phyloP scores from a whole-genome alignment of 2,113 vertebrate genomes.

The Leucosticte australis region DNA sequence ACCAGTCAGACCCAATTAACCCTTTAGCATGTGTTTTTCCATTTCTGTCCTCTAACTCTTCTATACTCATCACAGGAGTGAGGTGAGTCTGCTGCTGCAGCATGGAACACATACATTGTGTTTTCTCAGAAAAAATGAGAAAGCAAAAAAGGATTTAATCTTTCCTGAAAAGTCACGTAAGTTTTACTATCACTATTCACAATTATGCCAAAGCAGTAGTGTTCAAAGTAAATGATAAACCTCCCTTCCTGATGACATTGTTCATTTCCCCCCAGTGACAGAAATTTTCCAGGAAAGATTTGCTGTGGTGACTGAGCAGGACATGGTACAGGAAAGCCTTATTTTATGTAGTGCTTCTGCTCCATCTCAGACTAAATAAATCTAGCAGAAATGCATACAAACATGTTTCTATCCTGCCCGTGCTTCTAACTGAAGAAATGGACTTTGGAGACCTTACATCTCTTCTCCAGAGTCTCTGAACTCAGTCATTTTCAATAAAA shows the following conservation, averaged over 20 bases:
- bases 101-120: not conserved
- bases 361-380: not conserved
- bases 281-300: not conserved
- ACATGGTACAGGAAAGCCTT: not conserved
- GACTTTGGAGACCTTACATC: not conserved
- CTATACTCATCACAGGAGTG: not conserved
- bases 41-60: not conserved
- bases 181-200: not conserved
- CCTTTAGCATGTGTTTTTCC: not conserved
- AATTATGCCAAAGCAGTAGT: not conserved
- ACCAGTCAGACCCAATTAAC: not conserved
- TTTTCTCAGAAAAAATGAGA: not conserved
- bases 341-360: not conserved
- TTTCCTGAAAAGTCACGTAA: not conserved
- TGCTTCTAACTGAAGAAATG: not conserved
- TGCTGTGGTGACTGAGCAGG: not conserved
- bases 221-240: not conserved
- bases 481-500: not conserved
- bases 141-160: not conserved
- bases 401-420: not conserved
- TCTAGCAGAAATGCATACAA: not conserved
- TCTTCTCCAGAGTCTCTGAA: not conserved
- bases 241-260: not conserved
- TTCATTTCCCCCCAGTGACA: not conserved
- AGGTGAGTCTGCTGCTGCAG: not conserved